Base-by-base conservation (phyloP, 2,113 vertebrate species). In the Cebidichthys violaceus region DNA sequence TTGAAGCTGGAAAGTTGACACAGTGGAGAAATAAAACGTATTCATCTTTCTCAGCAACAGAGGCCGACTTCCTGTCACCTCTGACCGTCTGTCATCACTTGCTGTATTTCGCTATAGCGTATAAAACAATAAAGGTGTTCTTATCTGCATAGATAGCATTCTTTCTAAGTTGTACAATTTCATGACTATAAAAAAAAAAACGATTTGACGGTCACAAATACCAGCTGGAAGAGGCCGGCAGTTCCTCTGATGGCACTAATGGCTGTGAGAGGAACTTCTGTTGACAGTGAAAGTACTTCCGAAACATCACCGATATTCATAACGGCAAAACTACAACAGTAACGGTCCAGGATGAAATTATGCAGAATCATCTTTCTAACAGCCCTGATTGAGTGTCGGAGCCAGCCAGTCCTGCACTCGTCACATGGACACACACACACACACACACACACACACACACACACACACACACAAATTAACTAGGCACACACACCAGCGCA, bases 361-460 rank as follows among this genome's bases (percentile, higher is more conserved):
- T 17, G 29, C 11, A 47, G 39, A 73, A 60, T 45, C 10, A 4
- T 24, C n/a, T 18, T 33, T 45, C 5, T 33, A 29, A 29, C 9
- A 27, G 24, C 6, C 27, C 27, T 27, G 13, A 15, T 11, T 55
- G 22, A 24, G 37, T 37, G 35, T 37, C 7, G 62, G 10, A 39
- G 8, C n/a, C 70, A 57, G 35, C 24, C 61, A n/a, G 75, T 35
- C 24, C 5, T 41, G 57, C 45, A 66, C 27, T 15, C 35, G 29
- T 31, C 52, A 76, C 24, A 66, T 4, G 50, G 50, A 52, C 50
- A 52, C 9, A 8, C 50, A 22, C 39, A 29, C 22, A 62, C 45
- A 55, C 24, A 47, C 35, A 69, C 55, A 73, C 74, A 72, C n/a
- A n/a, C n/a, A n/a, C n/a, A 52, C 50, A 52, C 9, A 8, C 50